Percentiles rank a stretch among this genome's conserved stretches.
phyloP scores from a whole-genome alignment of 2,797 vertebrate genomes.

The Streptopelia turtur region DNA sequence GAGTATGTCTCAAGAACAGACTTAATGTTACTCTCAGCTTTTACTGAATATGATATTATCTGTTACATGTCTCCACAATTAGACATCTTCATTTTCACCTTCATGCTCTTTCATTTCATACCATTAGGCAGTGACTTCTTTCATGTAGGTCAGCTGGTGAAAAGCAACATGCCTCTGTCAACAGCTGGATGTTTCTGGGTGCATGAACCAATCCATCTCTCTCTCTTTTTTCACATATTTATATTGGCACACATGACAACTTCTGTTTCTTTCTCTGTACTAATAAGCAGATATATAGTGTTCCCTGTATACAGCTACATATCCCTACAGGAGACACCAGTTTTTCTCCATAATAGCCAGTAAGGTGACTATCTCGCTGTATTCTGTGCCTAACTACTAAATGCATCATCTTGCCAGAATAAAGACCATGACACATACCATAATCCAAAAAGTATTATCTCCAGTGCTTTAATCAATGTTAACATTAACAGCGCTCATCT shows the following conservation, averaged over 20 bases:
- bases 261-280: not conserved
- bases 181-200: not conserved
- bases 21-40: not conserved
- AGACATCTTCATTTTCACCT: conserved; percentile 20
- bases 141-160: not conserved
- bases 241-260: not conserved
- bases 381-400: conserved; percentile 54
- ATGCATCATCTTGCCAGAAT: conserved; percentile 51
- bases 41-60: not conserved
- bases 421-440: conserved; percentile 13
- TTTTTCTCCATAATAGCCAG: conserved; percentile 20
- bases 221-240: not conserved
- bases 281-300: not conserved
- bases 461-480: conserved; percentile 74
- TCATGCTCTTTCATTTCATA: not conserved
- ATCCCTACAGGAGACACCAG: not conserved
- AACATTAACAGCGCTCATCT: not conserved
- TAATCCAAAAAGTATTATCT: conserved; percentile 55
- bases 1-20: not conserved
- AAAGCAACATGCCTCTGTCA: not conserved
- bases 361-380: conserved; percentile 70
- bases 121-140: not conserved
- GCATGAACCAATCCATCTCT: not conserved
- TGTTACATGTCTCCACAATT: not conserved
- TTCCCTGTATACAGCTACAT: not conserved